A percentile compares a stretch with the other conserved stretches of the same genome.
These are phyloP conservation scores for Hylia prasina DNA, from an alignment of 2,113 vertebrate species.

Conservation along the genomic window DNA sequence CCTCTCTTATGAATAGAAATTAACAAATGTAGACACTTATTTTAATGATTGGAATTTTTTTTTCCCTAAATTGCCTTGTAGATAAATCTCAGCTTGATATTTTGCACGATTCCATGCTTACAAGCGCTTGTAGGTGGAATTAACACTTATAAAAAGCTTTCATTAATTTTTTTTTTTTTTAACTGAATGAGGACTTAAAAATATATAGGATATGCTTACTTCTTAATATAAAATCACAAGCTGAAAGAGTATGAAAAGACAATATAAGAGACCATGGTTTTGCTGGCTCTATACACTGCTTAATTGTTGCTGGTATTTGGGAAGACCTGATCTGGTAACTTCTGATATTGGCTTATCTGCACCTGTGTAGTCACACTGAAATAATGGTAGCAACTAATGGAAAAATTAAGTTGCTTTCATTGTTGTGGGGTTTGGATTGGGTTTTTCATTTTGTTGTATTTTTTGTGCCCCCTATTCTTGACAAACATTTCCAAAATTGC, in stretches of 20 bases:
- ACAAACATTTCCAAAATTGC: not conserved
- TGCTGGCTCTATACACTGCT: not conserved
- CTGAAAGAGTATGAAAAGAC: not conserved
- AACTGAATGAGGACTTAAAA: not conserved
- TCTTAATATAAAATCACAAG: not conserved
- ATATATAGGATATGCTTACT: not conserved
- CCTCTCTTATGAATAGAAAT: not conserved
- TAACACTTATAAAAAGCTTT: not conserved
- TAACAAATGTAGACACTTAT: not conserved
- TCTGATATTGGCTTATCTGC: not conserved
- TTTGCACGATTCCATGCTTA: not conserved
- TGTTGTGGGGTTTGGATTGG: not conserved
- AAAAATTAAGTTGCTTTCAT: not conserved
- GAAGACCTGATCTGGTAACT: not conserved
- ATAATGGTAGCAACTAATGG: not conserved
- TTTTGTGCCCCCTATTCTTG: not conserved
- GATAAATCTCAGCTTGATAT: not conserved
- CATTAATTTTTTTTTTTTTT: not conserved
- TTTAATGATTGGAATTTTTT: not conserved
- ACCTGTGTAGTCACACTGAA: not conserved
- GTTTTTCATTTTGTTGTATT: not conserved
- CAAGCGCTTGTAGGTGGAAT: not conserved
- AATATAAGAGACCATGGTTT: not conserved
- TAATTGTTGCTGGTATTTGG: not conserved
- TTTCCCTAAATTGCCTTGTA: not conserved